A percentile compares a stretch with the other conserved stretches of the same genome.
Conservation (phyloP, 1,140 invertebrate genomes). For the Pachyrhynchus sulphureomaculatus region DNA sequence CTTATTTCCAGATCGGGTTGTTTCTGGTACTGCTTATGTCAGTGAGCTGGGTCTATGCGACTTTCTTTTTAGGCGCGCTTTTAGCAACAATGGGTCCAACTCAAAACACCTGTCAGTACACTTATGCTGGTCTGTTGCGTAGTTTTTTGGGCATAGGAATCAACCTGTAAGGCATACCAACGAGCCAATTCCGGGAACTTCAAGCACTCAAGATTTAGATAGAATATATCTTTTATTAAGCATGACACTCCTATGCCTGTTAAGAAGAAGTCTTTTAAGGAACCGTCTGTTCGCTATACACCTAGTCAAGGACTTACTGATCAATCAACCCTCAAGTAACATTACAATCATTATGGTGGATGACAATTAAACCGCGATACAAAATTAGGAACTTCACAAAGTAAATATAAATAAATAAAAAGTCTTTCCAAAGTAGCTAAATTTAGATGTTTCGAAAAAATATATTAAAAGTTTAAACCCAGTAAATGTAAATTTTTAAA, state of each 20-base stretch:
- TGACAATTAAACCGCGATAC: slow-evolving; percentile 38
- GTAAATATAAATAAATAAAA: too few relatives aligned
- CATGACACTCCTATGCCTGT: slow-evolving; percentile 10
- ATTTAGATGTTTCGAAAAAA: too few relatives aligned
- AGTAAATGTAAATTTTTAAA: too few relatives aligned
- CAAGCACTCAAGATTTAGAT: slow-evolving; percentile 55
- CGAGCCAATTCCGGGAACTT: slow-evolving; percentile 36
- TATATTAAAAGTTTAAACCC: too few relatives aligned
- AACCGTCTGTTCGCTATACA: slow-evolving; percentile 19
- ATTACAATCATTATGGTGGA: slow-evolving; percentile 52
- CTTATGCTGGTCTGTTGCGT: slow-evolving; percentile 35
- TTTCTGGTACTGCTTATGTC: slow-evolving; percentile 90
- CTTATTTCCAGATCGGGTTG: slow-evolving; percentile 92
- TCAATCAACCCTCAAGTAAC: slow-evolving; percentile 52
- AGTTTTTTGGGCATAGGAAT: slow-evolving; percentile 19
- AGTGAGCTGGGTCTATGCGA: slow-evolving; percentile 91
- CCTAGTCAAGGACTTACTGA: slow-evolving; percentile 39
- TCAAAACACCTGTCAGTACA: slow-evolving; percentile 49
- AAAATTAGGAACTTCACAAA: too few relatives aligned
- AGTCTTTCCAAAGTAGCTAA: too few relatives aligned
- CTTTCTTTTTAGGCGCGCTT: slow-evolving; percentile 88
- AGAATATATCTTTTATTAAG: slow-evolving; percentile 47
- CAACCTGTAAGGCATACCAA: slow-evolving; percentile 25
- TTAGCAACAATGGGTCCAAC: slow-evolving; percentile 69
- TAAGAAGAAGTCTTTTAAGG: slow-evolving; percentile 16